Base-by-base conservation (phyloP, 2,113 vertebrate genomes). In the Tachycineta bicolor region DNA sequence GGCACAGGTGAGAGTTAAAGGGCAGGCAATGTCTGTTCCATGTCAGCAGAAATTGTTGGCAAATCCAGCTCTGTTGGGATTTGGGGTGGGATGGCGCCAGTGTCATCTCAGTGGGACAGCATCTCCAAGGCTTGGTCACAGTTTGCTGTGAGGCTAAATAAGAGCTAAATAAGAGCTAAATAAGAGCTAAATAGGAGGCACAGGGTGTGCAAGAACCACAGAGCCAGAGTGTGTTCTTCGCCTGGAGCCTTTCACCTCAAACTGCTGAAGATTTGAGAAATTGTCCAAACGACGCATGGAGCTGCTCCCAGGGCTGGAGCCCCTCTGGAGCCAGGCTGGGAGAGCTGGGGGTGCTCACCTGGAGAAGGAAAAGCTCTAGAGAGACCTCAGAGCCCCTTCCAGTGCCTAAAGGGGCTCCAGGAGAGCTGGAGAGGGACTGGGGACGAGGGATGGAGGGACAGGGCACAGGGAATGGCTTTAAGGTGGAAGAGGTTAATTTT, bases 121-220 rank as follows among this genome's bases (percentile, higher is more conserved):
- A 29, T n/a, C 63, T 52, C 47, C 89, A 55, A 28, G 1, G 39
- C 10, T 4, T 9, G 37, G 19, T 34, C 71, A 65, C 46, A 5
- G 14, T 55, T 83, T 43, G 56, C 63, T 68, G 0, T 31, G 20
- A 65, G 60, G 52, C n/a, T 75, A 83, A 81, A 17, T 28, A n/a
- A 28, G 31, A 34, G 37, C 37, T 37, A 37, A 37, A 37, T 37
- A 37, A 37, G 37, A 37, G 37, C 37, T 75, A 83, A 81, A 17
- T 28, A n/a, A 23, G 31, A 34, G 37, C 24, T 14, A 25, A 8
- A 63, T 59, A 29, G 62, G 59, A 53, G 62, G 70, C 33, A 18
- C 37, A 5, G 31, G 28, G 5, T 23, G 49, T 14, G 13, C 12
- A 3, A 39, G 18, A n/a, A 1, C 13, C 0, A 1, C 24, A 67